Percentiles rank a stretch among this genome's conserved stretches.
These are phyloP conservation scores for Orthosia gothica DNA, from an alignment of 2,888 invertebrate genomes.

Conservation along the genomic window DNA sequence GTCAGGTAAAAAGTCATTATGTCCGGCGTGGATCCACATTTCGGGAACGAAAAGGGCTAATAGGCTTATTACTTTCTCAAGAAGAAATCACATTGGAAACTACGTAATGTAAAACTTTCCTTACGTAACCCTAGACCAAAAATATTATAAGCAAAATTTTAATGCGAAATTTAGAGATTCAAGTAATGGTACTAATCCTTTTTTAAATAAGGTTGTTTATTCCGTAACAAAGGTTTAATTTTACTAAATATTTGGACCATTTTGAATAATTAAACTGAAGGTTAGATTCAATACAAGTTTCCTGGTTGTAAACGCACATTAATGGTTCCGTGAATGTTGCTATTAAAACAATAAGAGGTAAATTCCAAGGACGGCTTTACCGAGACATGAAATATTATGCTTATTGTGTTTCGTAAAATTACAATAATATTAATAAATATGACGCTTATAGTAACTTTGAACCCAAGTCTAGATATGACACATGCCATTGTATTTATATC, in stretches of 20 bases:
- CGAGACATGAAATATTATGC: conserved; percentile 12
- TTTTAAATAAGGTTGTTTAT: conserved; percentile 17
- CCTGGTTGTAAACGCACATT: conserved; percentile 26
- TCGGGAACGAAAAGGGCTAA: too few relatives aligned
- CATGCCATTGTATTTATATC: not conserved
- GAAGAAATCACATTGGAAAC: not conserved
- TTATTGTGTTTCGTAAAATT: conserved; percentile 13
- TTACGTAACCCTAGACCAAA: not conserved
- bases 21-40: too few relatives aligned
- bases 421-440: not conserved
- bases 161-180: not conserved
- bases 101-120: not conserved
- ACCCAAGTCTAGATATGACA: not conserved
- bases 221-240: not conserved
- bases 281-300: conserved; percentile 46
- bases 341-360: conserved; percentile 32
- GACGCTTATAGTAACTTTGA: not conserved
- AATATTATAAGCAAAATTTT: not conserved
- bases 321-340: conserved; percentile 28
- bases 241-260: conserved; percentile 26
- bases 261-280: conserved; percentile 47
- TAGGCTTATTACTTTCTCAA: not conserved
- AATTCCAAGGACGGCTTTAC: conserved; percentile 22
- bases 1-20: too few relatives aligned
- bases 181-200: not conserved